Conservation (phyloP, 2,888 invertebrate species). For the Acronicta psi region DNA sequence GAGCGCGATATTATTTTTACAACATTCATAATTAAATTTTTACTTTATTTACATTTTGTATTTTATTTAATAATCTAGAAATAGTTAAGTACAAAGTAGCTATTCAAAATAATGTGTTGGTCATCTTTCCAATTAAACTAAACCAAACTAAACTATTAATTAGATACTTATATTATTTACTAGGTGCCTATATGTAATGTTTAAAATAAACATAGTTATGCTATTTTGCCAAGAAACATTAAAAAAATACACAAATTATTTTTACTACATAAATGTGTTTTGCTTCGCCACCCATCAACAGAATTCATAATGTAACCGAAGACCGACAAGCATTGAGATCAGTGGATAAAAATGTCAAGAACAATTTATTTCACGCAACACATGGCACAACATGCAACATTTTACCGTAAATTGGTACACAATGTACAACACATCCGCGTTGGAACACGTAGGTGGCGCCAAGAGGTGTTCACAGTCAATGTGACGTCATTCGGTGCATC, state of each 20-base stretch:
- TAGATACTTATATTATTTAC: too few species aligned
- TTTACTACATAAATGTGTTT: neutral
- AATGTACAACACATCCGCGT: conserved; percentile 31
- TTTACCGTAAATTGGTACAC: conserved; percentile 21
- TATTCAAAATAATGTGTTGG: too few species aligned
- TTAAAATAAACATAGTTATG: too few species aligned
- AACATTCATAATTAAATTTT: too few species aligned
- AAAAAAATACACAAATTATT: too few species aligned
- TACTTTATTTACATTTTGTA: too few species aligned
- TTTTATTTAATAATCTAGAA: too few species aligned
- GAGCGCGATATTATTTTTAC: neutral
- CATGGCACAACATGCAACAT: conserved; percentile 12
- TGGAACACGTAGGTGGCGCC: conserved; percentile 20
- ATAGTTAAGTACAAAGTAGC: too few species aligned
- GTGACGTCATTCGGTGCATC: conserved; percentile 40
- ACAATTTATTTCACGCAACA: conserved; percentile 37
- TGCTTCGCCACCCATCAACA: conserved; percentile 4
- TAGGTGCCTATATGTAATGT: too few species aligned
- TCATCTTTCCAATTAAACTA: too few species aligned
- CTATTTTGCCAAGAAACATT: too few species aligned
- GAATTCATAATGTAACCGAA: conserved; percentile 17
- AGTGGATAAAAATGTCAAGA: conserved; percentile 18
- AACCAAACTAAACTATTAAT: too few species aligned
- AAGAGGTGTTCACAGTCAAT: conserved; percentile 3
- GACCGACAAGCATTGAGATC: conserved; percentile 32